These are phyloP conservation scores for Harpalus rufipes DNA, from an alignment of 2,888 invertebrate genomes.

Conservation along the genomic window DNA sequence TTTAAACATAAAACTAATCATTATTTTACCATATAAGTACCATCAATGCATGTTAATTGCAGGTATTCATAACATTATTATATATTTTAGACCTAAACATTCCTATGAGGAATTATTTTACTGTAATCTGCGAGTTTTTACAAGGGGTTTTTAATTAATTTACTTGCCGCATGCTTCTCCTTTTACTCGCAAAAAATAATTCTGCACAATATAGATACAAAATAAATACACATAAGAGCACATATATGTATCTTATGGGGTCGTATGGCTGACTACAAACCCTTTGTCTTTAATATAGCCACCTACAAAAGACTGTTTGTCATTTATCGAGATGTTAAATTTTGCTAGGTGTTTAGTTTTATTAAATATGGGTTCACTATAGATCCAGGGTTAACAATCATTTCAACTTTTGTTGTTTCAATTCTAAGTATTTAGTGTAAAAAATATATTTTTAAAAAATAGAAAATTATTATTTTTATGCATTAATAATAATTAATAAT, in stretches of 20 bases:
- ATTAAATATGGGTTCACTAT: too few species aligned
- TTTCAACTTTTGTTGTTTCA: too few species aligned
- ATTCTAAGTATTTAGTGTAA: too few species aligned
- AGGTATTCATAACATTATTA: conserved; percentile 50
- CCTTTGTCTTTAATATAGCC: too few species aligned
- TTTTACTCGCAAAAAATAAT: background rate
- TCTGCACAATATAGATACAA: background rate
- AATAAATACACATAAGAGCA: background rate
- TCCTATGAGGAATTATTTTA: conserved; percentile 36
- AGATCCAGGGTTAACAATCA: too few species aligned
- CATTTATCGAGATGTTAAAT: too few species aligned
- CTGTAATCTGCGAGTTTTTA: conserved; percentile 23
- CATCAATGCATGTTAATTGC: conserved; percentile 52
- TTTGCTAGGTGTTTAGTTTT: too few species aligned
- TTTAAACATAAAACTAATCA: conserved; percentile 44
- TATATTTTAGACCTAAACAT: conserved; percentile 41
- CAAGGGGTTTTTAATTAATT: background rate
- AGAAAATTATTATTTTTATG: too few species aligned
- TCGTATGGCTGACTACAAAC: background rate
- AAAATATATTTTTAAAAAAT: too few species aligned
- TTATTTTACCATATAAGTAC: conserved; percentile 55
- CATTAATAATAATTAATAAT: too few species aligned
- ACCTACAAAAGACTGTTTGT: too few species aligned
- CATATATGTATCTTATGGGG: too few species aligned
- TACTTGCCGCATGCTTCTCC: background rate